These are phyloP conservation scores for Drosophila paulistorum DNA, from an alignment of 1,140 invertebrate species.

Conservation along the genomic window DNA sequence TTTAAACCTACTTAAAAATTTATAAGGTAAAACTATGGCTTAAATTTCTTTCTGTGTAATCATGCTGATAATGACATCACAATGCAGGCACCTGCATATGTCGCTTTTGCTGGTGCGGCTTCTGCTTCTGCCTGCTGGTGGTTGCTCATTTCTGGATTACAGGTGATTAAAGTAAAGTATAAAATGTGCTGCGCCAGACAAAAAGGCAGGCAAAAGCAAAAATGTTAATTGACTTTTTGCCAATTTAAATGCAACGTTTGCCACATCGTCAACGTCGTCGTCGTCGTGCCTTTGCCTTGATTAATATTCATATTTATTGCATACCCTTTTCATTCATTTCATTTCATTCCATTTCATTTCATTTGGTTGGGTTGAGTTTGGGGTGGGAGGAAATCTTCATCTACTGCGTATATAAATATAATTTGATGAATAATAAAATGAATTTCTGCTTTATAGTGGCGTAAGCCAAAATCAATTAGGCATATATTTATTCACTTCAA, in stretches of 20 bases:
- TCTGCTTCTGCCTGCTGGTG: neutral
- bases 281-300: conserved; percentile 18
- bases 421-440: conserved; percentile 62
- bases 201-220: conserved; percentile 33
- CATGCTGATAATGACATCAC: conserved; percentile 9
- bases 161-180: conserved; percentile 62
- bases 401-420: conserved; percentile 13
- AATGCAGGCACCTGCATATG: conserved; percentile 8
- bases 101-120: neutral
- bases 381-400: conserved; percentile 19
- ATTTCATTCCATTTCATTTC: conserved; percentile 59
- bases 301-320: conserved; percentile 63
- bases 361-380: conserved; percentile 33
- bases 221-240: conserved; percentile 67
- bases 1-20: too few species aligned
- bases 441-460: conserved; percentile 58
- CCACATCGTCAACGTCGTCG: conserved; percentile 6
- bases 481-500: conserved; percentile 38
- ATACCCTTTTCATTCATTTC: conserved; percentile 55
- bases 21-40: neutral
- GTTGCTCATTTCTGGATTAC: conserved; percentile 46
- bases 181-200: conserved; percentile 37
- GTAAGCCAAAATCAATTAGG: conserved; percentile 61
- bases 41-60: neutral
- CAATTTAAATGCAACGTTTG: conserved; percentile 37